A percentile compares a stretch with the other conserved stretches of the same genome.
Evolutionary conservation across 2,888 invertebrate species (phyloP).

Genomic region (Cremastinae sp.): DNA sequence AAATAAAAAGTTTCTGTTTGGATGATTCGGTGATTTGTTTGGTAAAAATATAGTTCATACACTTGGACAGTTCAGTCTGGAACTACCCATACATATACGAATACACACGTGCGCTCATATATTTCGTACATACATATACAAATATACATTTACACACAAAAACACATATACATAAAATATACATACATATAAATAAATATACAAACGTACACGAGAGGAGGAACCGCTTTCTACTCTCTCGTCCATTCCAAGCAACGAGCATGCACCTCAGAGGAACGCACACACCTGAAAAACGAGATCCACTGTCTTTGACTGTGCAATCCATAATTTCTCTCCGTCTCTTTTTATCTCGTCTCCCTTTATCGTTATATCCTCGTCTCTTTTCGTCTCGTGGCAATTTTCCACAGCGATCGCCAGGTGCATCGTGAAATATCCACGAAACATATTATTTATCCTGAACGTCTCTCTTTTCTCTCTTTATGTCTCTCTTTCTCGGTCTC

Average conservation of each 20-base stretch:
- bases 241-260: constrained; percentile 33
- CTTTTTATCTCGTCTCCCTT: constrained; percentile 7
- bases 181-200: constrained; percentile 14
- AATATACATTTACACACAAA: too few species aligned
- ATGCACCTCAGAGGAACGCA: constrained; percentile 3
- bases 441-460: constrained; percentile 33
- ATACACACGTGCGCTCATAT: too few species aligned
- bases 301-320: constrained; percentile 37
- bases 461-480: neutral
- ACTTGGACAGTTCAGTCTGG: too few species aligned
- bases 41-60: too few species aligned
- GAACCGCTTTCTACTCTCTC: constrained; percentile 60
- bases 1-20: too few species aligned
- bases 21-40: too few species aligned
- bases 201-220: constrained; percentile 29
- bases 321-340: constrained; percentile 4
- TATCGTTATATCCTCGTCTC: neutral
- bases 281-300: constrained; percentile 38
- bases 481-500: neutral
- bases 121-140: too few species aligned
- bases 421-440: constrained; percentile 39
- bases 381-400: constrained; percentile 12
- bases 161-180: constrained; percentile 1
- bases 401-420: constrained; percentile 39
- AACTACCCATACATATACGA: too few species aligned